Conservation (phyloP, 2,888 invertebrate species). For the Mycalesis mineus region DNA sequence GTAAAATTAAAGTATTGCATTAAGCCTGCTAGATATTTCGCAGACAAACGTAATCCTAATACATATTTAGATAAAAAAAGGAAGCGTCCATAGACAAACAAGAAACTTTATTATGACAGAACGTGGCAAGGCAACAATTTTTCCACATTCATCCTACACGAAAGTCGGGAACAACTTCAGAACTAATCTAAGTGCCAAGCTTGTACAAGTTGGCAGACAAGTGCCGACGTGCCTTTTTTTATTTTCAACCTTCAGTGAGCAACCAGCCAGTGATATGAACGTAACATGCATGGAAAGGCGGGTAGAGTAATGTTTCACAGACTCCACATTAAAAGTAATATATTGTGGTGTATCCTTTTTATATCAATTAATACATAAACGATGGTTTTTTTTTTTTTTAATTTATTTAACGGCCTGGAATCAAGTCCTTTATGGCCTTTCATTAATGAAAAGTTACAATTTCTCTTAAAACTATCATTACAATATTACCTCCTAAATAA, state of each 20-base stretch:
- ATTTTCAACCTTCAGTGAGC: constrained; percentile 54
- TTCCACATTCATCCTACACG: constrained; percentile 22
- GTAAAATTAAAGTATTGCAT: too few relatives aligned
- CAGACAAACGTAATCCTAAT: not conserved
- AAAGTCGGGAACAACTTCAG: constrained; percentile 44
- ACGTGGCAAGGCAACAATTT: constrained; percentile 9
- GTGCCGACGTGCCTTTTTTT: constrained; percentile 64
- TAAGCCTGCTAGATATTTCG: not conserved
- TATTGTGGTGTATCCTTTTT: too few relatives aligned
- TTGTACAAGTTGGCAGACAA: constrained; percentile 69
- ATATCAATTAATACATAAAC: too few relatives aligned
- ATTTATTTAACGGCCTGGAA: too few relatives aligned
- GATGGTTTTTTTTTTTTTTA: too few relatives aligned
- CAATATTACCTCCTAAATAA: too few relatives aligned
- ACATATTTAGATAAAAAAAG: not conserved
- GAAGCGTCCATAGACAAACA: not conserved
- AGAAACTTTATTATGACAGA: constrained; percentile 15
- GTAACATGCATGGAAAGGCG: constrained; percentile 64
- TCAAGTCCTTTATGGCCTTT: too few relatives aligned
- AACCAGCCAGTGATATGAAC: constrained; percentile 66
- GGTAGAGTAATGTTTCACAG: constrained; percentile 8
- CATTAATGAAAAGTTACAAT: too few relatives aligned
- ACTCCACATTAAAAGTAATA: not conserved
- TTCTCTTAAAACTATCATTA: too few relatives aligned
- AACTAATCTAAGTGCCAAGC: constrained; percentile 72